Conservation (phyloP, 1,140 invertebrate genomes). For the Bombyx mandarina region DNA sequence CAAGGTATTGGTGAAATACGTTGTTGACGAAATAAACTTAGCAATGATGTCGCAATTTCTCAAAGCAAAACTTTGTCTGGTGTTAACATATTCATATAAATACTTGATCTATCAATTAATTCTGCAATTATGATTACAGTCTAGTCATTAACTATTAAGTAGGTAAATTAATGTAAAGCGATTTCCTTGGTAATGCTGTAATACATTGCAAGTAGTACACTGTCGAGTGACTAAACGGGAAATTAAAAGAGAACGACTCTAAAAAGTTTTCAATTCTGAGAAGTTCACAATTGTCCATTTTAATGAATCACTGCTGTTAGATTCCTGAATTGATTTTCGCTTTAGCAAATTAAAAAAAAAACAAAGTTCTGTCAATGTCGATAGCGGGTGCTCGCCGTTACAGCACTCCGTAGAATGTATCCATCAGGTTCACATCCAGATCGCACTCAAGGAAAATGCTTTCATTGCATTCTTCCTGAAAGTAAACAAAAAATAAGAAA, state of each 20-base stretch:
- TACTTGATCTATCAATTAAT: constrained; percentile 30
- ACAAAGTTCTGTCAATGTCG: too few species aligned
- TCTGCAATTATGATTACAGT: constrained; percentile 30
- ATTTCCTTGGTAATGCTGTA: constrained; percentile 59
- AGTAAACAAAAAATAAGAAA: constrained; percentile 4
- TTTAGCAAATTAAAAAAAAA: too few species aligned
- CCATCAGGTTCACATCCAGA: constrained; percentile 55
- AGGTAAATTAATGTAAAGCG: constrained; percentile 46
- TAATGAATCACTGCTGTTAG: neutral
- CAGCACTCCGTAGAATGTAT: constrained; percentile 56
- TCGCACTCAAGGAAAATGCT: constrained; percentile 60
- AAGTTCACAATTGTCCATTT: constrained; percentile 1
- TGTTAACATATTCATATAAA: constrained; percentile 17
- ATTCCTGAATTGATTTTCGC: too few species aligned
- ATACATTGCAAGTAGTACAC: constrained; percentile 6
- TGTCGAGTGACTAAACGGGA: too few species aligned
- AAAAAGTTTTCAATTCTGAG: neutral
- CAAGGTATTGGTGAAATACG: too few species aligned
- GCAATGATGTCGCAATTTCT: constrained; percentile 28
- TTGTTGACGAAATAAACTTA: constrained; percentile 1
- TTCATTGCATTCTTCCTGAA: constrained; percentile 58
- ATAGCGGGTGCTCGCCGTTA: constrained; percentile 21
- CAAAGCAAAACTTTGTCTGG: constrained; percentile 42
- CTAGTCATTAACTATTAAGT: constrained; percentile 40
- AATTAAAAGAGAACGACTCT: too few species aligned